These are phyloP conservation scores for Eulimnadia texana DNA, from an alignment of 1,140 invertebrate species.

Conservation along the genomic window DNA sequence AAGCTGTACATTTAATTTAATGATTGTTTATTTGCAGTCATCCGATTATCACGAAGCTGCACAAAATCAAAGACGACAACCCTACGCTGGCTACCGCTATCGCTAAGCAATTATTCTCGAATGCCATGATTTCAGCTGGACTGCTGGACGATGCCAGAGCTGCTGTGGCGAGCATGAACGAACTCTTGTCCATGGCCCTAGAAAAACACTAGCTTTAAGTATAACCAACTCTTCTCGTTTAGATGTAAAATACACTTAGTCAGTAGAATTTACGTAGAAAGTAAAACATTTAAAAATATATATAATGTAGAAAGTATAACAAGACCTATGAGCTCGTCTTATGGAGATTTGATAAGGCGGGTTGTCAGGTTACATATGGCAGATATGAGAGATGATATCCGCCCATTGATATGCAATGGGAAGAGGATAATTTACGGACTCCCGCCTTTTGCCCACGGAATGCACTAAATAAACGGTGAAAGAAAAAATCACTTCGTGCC, in stretches of 20 bases:
- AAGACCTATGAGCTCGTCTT: too few species aligned
- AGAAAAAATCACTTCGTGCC: not conserved
- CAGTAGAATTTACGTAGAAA: too few species aligned
- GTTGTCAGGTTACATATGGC: too few species aligned
- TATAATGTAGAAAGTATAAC: too few species aligned
- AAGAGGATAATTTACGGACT: too few species aligned
- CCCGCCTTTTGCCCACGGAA: too few species aligned
- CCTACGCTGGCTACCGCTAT: slow-evolving; percentile 67
- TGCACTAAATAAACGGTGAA: not conserved
- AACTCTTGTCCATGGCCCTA: slow-evolving; percentile 64
- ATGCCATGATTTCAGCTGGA: slow-evolving; percentile 88
- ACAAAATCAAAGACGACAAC: slow-evolving; percentile 53
- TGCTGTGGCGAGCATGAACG: slow-evolving; percentile 69
- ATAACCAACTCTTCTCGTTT: not conserved
- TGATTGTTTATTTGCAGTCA: slow-evolving; percentile 44
- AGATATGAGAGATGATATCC: too few species aligned
- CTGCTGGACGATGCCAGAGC: slow-evolving; percentile 81
- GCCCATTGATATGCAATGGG: too few species aligned
- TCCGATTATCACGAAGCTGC: slow-evolving; percentile 78
- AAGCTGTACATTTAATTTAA: too few species aligned
- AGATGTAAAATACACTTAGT: too few species aligned
- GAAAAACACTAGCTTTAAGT: slow-evolving; percentile 68
- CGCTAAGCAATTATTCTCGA: slow-evolving; percentile 78
- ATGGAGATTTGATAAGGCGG: too few species aligned
- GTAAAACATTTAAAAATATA: too few species aligned